Evolutionary conservation across 1,140 invertebrate genomes (phyloP).

Genomic region (Atta colombica): DNA sequence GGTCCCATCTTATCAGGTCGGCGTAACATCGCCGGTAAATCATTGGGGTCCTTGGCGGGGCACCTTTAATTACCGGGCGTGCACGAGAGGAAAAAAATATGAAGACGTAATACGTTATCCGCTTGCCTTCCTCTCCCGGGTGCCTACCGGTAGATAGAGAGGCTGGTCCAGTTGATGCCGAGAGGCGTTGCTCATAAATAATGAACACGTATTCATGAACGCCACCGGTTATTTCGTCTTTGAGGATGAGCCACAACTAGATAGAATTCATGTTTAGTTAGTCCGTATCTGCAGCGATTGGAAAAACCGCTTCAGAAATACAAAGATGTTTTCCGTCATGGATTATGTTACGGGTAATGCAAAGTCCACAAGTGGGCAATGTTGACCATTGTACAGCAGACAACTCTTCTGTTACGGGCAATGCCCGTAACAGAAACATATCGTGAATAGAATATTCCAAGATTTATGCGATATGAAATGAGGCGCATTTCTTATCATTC

Average conservation of each 20-base stretch:
- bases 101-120: slow-evolving; percentile 82
- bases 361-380: too few relatives aligned
- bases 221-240: slow-evolving; percentile 75
- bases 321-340: neutral
- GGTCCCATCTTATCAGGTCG: slow-evolving; percentile 80
- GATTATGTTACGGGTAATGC: neutral
- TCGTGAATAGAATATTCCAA: neutral
- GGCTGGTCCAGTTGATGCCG: slow-evolving; percentile 77
- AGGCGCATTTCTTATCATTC: neutral
- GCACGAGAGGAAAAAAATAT: slow-evolving; percentile 80
- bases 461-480: slow-evolving; percentile 10
- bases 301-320: slow-evolving; percentile 31
- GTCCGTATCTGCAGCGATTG: slow-evolving; percentile 30
- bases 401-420: too few relatives aligned
- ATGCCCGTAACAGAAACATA: too few relatives aligned
- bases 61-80: slow-evolving; percentile 82
- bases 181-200: slow-evolving; percentile 81
- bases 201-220: slow-evolving; percentile 79
- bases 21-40: slow-evolving; percentile 75
- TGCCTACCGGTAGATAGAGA: slow-evolving; percentile 77
- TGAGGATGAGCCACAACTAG: slow-evolving; percentile 70
- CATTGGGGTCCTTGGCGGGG: slow-evolving; percentile 77
- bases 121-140: slow-evolving; percentile 59
- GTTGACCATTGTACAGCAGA: too few relatives aligned
- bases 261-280: slow-evolving; percentile 36